These are phyloP conservation scores for Pterocles orientalis DNA, from an alignment of 2,113 vertebrate species.

Conservation along the genomic window DNA sequence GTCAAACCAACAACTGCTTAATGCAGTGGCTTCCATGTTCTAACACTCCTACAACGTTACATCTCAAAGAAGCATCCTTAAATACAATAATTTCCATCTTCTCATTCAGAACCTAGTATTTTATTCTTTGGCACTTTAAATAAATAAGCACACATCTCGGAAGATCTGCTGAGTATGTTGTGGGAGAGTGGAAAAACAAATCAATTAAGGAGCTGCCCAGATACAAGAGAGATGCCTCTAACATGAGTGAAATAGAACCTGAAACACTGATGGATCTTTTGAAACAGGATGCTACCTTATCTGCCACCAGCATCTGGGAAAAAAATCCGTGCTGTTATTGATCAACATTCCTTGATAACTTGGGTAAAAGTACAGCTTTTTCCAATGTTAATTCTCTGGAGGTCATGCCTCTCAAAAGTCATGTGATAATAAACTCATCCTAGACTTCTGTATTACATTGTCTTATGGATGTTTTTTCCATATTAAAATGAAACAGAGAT, in stretches of 20 bases:
- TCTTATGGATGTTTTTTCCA: not conserved
- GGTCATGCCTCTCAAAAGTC: not conserved
- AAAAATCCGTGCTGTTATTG: not conserved
- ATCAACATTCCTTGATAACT: not conserved
- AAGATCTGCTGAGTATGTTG: not conserved
- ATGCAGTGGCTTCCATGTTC: not conserved
- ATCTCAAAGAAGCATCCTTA: not conserved
- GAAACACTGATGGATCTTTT: not conserved
- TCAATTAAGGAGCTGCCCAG: not conserved
- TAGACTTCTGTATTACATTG: not conserved
- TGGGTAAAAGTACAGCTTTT: not conserved
- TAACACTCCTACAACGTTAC: not conserved
- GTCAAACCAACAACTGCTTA: not conserved
- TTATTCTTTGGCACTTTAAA: not conserved
- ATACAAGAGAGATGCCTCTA: not conserved
- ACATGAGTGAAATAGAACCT: not conserved
- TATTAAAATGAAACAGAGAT: not conserved
- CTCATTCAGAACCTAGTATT: not conserved
- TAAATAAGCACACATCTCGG: not conserved
- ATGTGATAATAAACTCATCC: not conserved
- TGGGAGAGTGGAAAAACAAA: constrained; percentile 16
- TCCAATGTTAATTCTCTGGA: not conserved
- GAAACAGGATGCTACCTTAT: not conserved
- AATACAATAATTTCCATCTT: not conserved
- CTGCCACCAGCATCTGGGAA: not conserved